Conservation (phyloP, 2,797 vertebrate species). For the Lagodon rhomboides region DNA sequence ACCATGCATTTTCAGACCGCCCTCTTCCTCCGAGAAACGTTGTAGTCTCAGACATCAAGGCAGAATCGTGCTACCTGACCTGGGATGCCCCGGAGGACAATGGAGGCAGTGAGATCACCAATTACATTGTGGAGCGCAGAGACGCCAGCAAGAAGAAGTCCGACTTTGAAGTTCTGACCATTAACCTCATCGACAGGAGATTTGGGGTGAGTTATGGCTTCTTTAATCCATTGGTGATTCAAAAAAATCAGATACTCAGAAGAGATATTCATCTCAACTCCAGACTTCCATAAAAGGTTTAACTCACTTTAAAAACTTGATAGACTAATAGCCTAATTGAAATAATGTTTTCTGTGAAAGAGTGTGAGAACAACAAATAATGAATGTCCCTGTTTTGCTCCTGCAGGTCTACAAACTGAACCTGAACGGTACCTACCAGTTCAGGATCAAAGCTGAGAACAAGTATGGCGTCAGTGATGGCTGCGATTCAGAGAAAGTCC, state of each 20-base stretch:
- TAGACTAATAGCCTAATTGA: neutral
- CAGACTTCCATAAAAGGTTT: too few relatives aligned
- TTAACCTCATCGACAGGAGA: constrained; percentile 91
- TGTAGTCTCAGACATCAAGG: constrained; percentile 93
- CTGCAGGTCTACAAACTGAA: constrained; percentile 93
- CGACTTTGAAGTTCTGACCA: constrained; percentile 94
- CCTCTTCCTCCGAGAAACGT: constrained; percentile 94
- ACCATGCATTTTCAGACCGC: constrained; percentile 85
- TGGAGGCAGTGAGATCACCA: constrained; percentile 96
- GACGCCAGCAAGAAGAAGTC: constrained; percentile 97
- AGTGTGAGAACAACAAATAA: too few relatives aligned
- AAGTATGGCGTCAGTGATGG: constrained; percentile 97
- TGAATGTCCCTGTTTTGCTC: neutral
- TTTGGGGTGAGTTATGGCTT: constrained; percentile 84
- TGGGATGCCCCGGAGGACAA: constrained; percentile 97
- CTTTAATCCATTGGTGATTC: neutral
- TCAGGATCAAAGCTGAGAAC: constrained; percentile 95
- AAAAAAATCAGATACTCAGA: neutral
- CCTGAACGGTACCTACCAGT: constrained; percentile 92
- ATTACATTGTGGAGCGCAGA: constrained; percentile 94
- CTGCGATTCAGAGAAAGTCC: constrained; percentile 96
- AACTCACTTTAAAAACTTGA: neutral
- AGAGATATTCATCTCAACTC: neutral
- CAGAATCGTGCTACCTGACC: constrained; percentile 94
- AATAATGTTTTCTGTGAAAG: neutral